Conservation (phyloP, 2,113 vertebrate species). For the Phoxinus phoxinus region DNA sequence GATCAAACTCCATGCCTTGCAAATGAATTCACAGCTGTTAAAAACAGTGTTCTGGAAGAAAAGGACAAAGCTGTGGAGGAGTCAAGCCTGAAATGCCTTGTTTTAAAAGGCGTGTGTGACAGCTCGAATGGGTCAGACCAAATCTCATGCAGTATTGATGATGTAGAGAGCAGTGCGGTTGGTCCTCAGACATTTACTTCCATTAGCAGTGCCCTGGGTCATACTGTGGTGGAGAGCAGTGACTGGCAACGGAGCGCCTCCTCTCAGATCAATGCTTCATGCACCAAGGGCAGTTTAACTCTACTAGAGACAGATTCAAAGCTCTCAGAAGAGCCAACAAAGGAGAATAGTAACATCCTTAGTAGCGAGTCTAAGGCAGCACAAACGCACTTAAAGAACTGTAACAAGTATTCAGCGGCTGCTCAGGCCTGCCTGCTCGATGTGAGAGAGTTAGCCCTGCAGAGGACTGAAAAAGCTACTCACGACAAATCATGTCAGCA, state of each 20-base stretch:
- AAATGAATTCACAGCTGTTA: not conserved
- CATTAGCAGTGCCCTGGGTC: constrained; percentile 39
- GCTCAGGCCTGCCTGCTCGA: constrained; percentile 71
- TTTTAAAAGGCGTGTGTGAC: constrained; percentile 34
- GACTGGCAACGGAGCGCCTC: constrained; percentile 11
- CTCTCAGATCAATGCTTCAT: constrained; percentile 41
- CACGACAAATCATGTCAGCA: constrained; percentile 71
- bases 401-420: constrained; percentile 65
- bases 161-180: constrained; percentile 40
- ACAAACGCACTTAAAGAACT: constrained; percentile 18
- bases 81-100: constrained; percentile 34
- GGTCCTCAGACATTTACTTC: constrained; percentile 43
- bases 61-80: constrained; percentile 8
- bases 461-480: constrained; percentile 62
- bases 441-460: constrained; percentile 64
- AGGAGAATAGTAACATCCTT: constrained; percentile 31
- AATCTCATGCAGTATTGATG: constrained; percentile 48
- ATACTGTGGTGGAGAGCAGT: constrained; percentile 32
- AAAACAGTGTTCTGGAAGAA: not conserved
- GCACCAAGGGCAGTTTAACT: constrained; percentile 23
- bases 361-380: not conserved
- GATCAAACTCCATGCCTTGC: constrained; percentile 3
- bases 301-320: constrained; percentile 26
- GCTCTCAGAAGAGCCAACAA: constrained; percentile 17
- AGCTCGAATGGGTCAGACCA: constrained; percentile 33